phyloP scores from a whole-genome alignment of 2,888 invertebrate genomes.

The Cyclophora albipunctata region DNA sequence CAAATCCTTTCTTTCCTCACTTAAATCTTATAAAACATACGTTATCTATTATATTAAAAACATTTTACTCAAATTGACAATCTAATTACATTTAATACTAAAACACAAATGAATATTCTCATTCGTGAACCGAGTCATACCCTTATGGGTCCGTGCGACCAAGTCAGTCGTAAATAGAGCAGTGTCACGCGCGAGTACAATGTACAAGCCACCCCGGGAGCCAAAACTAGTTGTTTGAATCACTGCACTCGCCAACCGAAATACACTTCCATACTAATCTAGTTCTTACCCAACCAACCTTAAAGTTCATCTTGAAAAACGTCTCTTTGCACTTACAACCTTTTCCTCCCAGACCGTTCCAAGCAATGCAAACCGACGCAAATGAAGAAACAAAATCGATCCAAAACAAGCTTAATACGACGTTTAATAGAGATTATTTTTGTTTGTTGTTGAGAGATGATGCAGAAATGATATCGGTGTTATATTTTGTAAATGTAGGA shows the following conservation, averaged over 20 bases:
- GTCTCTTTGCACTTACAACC: slow-evolving; percentile 10
- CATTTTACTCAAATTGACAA: too few species aligned
- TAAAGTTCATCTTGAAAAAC: slow-evolving; percentile 10
- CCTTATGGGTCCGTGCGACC: slow-evolving; percentile 45
- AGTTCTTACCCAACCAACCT: slow-evolving; percentile 14
- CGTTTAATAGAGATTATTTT: slow-evolving; percentile 5
- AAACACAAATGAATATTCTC: too few species aligned
- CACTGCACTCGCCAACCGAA: slow-evolving; percentile 36
- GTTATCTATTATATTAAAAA: too few species aligned
- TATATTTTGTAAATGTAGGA: slow-evolving; percentile 22
- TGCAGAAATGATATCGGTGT: slow-evolving; percentile 19
- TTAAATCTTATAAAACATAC: too few species aligned
- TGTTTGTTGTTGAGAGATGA: slow-evolving; percentile 5
- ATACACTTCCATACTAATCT: slow-evolving; percentile 16
- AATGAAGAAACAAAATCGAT: slow-evolving; percentile 1
- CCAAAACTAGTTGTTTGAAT: slow-evolving; percentile 64
- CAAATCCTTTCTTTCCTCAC: too few species aligned
- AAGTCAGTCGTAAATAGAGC: slow-evolving; percentile 65
- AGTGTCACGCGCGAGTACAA: slow-evolving; percentile 69
- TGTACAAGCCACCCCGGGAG: slow-evolving; percentile 72
- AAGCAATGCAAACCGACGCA: slow-evolving; percentile 10
- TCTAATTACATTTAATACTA: too few species aligned
- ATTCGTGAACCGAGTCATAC: slow-evolving; percentile 33
- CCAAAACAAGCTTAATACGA: slow-evolving; percentile 2
- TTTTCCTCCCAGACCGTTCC: slow-evolving; percentile 1